Base-by-base conservation (phyloP, 2,113 vertebrate species). In the Sarotherodon lohbergeri region DNA sequence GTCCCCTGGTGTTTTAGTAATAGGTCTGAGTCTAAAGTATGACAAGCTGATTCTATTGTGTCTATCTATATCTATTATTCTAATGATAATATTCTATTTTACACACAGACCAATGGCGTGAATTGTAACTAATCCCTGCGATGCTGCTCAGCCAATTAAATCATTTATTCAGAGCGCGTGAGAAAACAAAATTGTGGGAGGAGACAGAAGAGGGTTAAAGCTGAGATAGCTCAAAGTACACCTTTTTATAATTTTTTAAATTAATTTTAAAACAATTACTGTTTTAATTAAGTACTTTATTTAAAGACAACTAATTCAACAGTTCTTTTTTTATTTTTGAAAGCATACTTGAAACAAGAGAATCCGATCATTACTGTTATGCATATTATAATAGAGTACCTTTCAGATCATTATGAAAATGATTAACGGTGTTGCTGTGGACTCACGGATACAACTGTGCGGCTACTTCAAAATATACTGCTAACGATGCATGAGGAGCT, bases 171-270 rank as follows among this genome's bases (percentile, higher is more conserved):
- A 68, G 63, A 68, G 19, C 34, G 34, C 63, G 34, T 68, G 63
- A 41, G 19, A 22, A 66, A 66, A 41, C 34, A 22, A 14, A 41
- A 66, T 66, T 39, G 61, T 66, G 61, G 61, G 61, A n/a, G 61
- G 61, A 66, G 34, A n/a, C 34, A 39, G 34, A n/a, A 5, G 17
- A 39, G 59, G 9, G 29, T 3, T 61, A 10, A 61, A 61, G 27
- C 14, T 0, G 27, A 0, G 14, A 0, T 32, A 17, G 57, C 5
- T 17, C 57, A 32, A 32, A 66, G 10, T 66, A 39, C 17, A 39
- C 61, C 32, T 36, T 2, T 66, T n/a, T 39, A 7, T 66, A 6
- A 39, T 39, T 66, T 39, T 63, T 66, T 12, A 0, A 7, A 66
- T 66, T 39, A n/a, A 66, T 66, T 63, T 0, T 2, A 11, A 22